Conservation (phyloP, 2,888 invertebrate genomes). For the Phytoseiulus persimilis region DNA sequence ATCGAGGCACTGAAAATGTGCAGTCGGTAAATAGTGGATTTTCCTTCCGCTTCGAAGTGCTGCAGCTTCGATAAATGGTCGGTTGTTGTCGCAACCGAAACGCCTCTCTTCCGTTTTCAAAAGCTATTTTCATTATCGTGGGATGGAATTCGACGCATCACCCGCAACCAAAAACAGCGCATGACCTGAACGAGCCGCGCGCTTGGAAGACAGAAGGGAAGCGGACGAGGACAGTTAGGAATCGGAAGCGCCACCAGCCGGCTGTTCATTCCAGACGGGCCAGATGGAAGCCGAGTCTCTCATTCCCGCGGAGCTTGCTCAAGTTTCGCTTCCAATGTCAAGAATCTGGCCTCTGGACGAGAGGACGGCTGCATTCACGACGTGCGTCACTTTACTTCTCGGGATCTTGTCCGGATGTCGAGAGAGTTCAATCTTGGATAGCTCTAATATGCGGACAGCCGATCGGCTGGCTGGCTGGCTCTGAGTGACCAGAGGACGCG, state of each 20-base stretch:
- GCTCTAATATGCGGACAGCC: not conserved
- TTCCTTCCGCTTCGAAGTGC: not conserved
- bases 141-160: not conserved
- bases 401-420: not conserved
- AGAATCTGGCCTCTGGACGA: not conserved
- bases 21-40: not conserved
- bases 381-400: not conserved
- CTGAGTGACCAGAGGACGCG: not conserved
- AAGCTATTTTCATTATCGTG: not conserved
- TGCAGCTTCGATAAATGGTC: not conserved
- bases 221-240: not conserved
- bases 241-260: not conserved
- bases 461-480: not conserved
- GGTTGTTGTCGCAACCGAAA: not conserved
- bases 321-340: not conserved
- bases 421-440: not conserved
- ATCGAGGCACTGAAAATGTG: not conserved
- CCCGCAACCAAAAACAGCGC: not conserved
- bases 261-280: not conserved
- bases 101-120: not conserved
- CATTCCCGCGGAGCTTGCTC: not conserved
- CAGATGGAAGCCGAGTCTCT: not conserved
- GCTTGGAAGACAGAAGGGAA: not conserved
- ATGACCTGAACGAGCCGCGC: not conserved
- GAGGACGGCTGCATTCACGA: not conserved